These are phyloP conservation scores for Micrastur ruficollis DNA, from an alignment of 2,797 vertebrate species.

Conservation along the genomic window DNA sequence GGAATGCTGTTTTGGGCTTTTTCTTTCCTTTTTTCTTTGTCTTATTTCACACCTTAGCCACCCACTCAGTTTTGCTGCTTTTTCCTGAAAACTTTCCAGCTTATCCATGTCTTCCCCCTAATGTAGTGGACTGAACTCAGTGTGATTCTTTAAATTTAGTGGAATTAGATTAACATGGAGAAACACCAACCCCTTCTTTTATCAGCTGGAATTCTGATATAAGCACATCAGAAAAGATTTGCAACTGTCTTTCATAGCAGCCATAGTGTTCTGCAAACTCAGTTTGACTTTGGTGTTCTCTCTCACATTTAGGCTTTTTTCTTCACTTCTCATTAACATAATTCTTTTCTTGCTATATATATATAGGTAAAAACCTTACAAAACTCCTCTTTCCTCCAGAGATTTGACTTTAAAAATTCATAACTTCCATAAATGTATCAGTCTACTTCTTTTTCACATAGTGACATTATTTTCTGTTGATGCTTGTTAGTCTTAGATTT, in stretches of 20 bases:
- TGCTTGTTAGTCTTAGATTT: not conserved
- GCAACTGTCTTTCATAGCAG: not conserved
- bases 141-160: not conserved
- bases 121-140: fast-evolving
- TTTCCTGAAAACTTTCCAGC: not conserved
- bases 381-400: not conserved
- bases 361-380: not conserved
- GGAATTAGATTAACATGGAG: not conserved
- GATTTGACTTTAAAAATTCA: not conserved
- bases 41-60: not conserved
- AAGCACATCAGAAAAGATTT: not conserved
- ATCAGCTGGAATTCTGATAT: not conserved
- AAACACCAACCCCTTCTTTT: not conserved
- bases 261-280: not conserved
- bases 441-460: not conserved
- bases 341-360: not conserved
- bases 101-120: not conserved
- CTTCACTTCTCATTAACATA: not conserved
- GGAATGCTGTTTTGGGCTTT: not conserved
- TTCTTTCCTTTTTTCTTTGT: not conserved
- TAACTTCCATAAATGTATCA: not conserved
- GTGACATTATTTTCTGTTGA: not conserved
- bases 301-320: not conserved
- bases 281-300: not conserved
- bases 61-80: not conserved